These are phyloP conservation scores for Poeciliopsis infans DNA, from an alignment of 2,797 vertebrate species.

Conservation along the genomic window DNA sequence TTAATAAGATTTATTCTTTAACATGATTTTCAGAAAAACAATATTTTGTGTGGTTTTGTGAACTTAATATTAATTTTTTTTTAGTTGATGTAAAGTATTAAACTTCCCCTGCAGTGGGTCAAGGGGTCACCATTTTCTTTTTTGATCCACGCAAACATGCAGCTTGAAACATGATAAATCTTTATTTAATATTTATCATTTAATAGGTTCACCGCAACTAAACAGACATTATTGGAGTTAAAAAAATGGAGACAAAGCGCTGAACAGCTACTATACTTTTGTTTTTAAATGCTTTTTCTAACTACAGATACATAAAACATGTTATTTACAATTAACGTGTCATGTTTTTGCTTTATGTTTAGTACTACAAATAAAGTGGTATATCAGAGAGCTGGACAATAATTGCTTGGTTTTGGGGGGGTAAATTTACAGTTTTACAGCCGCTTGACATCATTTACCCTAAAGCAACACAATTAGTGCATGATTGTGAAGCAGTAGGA, in stretches of 20 bases:
- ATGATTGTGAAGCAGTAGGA: neutral
- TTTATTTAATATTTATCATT: slow-evolving; percentile 10
- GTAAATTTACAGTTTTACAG: neutral
- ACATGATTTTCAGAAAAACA: neutral
- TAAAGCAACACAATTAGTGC: neutral
- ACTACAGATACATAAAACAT: neutral
- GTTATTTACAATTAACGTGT: neutral
- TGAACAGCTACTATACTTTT: neutral
- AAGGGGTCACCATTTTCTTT: slow-evolving; percentile 38
- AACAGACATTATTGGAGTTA: neutral
- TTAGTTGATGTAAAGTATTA: neutral
- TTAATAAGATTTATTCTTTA: neutral
- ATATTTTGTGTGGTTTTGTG: neutral
- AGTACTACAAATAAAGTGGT: neutral
- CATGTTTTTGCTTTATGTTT: neutral
- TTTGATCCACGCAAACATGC: slow-evolving; percentile 43
- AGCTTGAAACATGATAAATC: neutral
- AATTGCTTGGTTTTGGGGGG: neutral
- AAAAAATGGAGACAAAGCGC: neutral
- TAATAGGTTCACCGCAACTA: neutral
- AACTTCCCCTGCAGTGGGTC: slow-evolving; percentile 45
- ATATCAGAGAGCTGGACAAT: neutral
- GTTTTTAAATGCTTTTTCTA: neutral
- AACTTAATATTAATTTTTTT: neutral
- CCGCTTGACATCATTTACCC: no score